phyloP scores from a whole-genome alignment of 2,113 vertebrate genomes.

The Marmota monax region DNA sequence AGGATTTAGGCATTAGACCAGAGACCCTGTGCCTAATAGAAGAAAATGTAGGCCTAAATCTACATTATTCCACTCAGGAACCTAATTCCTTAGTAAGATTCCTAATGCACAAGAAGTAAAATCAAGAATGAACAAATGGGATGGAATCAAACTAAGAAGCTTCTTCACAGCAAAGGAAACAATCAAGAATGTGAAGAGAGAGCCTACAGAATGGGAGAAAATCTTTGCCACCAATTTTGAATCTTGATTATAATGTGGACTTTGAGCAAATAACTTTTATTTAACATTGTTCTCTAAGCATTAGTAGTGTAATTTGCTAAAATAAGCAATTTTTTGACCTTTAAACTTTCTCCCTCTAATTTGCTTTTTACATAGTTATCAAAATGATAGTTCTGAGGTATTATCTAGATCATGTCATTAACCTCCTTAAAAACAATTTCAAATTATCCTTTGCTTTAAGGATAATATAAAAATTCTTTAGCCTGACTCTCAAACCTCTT shows the following conservation, averaged over 20 bases:
- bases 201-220: no score
- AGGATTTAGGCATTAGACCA: no score
- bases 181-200: no score
- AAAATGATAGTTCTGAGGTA: constrained; percentile 58
- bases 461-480: constrained; percentile 52
- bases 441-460: constrained; percentile 55
- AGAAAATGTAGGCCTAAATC: no score
- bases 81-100: no score
- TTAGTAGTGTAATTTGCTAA: constrained; percentile 41
- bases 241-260: constrained; percentile 30
- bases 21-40: no score
- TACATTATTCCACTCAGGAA: no score
- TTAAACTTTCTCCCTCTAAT: constrained; percentile 33
- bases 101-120: no score
- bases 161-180: no score
- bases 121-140: no score
- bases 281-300: constrained; percentile 49
- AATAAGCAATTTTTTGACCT: constrained; percentile 58
- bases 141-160: no score
- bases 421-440: constrained; percentile 56
- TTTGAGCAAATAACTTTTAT: constrained; percentile 46
- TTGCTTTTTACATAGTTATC: constrained; percentile 37
- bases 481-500: background rate
- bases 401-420: constrained; percentile 47
- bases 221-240: constrained; percentile 5